phyloP scores from a whole-genome alignment of 1,140 invertebrate species.

The Schlechtendalia chinensis region DNA sequence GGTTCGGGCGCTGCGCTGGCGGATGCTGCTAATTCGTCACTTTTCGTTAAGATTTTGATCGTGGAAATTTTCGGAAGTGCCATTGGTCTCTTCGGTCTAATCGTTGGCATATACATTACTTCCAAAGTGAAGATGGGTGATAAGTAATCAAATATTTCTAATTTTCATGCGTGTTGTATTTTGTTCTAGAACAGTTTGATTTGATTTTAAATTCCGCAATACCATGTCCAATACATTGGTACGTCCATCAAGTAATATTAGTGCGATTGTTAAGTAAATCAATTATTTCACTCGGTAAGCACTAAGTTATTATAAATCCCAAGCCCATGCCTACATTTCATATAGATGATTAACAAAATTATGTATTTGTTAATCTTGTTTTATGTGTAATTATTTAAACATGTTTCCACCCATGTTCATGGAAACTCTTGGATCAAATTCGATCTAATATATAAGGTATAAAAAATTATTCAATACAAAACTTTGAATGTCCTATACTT shows the following conservation, averaged over 20 bases:
- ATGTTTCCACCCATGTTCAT: not conserved
- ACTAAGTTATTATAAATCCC: not conserved
- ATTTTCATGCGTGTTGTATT: conserved; percentile 6
- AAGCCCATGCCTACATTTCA: not conserved
- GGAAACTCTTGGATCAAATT: not conserved
- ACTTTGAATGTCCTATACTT: not conserved
- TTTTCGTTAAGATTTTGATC: conserved; percentile 97
- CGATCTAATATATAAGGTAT: not conserved
- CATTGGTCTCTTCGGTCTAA: conserved; percentile 97
- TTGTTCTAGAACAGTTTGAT: conserved; percentile 16
- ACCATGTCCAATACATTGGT: not conserved
- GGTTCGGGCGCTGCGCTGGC: conserved; percentile 93
- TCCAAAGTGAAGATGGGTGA: conserved; percentile 67
- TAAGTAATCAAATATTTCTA: conserved; percentile 52
- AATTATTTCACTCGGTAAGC: not conserved
- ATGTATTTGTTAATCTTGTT: not conserved
- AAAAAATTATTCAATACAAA: not conserved
- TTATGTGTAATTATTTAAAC: not conserved
- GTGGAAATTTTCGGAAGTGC: conserved; percentile 98
- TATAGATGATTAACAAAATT: not conserved
- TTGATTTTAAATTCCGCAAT: not conserved
- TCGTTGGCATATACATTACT: conserved; percentile 92
- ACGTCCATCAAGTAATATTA: conserved; percentile 5
- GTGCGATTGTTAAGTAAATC: not conserved
- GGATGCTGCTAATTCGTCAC: conserved; percentile 89